phyloP scores from a whole-genome alignment of 1,140 invertebrate species.

The Chymomyza costata region DNA sequence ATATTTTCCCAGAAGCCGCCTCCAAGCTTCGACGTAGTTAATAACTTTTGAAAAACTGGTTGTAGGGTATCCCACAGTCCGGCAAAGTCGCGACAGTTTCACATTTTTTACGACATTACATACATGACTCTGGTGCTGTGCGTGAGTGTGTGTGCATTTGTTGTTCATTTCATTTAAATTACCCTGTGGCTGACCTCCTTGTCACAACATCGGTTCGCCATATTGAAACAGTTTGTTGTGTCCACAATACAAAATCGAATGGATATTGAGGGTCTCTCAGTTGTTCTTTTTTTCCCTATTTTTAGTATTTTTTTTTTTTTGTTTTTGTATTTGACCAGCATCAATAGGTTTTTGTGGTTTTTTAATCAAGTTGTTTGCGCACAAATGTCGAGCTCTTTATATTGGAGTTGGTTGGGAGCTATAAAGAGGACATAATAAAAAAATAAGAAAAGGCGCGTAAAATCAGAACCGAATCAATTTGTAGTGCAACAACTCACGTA shows the following conservation, averaged over 20 bases:
- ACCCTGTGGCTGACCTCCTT: conserved; percentile 67
- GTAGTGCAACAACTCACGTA: too few species aligned
- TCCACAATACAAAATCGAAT: conserved; percentile 57
- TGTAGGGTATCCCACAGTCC: too few species aligned
- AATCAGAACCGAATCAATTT: too few species aligned
- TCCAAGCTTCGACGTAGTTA: too few species aligned
- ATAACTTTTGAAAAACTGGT: too few species aligned
- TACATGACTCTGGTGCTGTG: conserved; percentile 4
- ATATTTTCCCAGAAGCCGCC: too few species aligned
- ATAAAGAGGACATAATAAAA: conserved; percentile 28
- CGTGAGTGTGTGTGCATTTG: conserved; percentile 50
- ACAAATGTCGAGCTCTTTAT: conserved; percentile 35
- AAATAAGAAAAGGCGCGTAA: too few species aligned
- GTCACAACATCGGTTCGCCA: conserved; percentile 57
- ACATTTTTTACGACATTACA: conserved; percentile 33
- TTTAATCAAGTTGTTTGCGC: conserved; percentile 68
- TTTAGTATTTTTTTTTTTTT: conserved; percentile 8
- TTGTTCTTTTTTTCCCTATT: conserved; percentile 24
- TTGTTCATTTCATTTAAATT: conserved; percentile 74
- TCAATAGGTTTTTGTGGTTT: conserved; percentile 54
- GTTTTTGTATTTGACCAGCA: conserved; percentile 8
- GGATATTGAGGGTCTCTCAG: conserved; percentile 48
- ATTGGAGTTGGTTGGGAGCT: conserved; percentile 22
- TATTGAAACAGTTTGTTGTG: conserved; percentile 56
- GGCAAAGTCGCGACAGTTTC: too few species aligned